Evolutionary conservation across 2,113 vertebrate genomes (phyloP), one percentile per base, ranked within the genome.

Genomic region (Passer montanus): DNA sequence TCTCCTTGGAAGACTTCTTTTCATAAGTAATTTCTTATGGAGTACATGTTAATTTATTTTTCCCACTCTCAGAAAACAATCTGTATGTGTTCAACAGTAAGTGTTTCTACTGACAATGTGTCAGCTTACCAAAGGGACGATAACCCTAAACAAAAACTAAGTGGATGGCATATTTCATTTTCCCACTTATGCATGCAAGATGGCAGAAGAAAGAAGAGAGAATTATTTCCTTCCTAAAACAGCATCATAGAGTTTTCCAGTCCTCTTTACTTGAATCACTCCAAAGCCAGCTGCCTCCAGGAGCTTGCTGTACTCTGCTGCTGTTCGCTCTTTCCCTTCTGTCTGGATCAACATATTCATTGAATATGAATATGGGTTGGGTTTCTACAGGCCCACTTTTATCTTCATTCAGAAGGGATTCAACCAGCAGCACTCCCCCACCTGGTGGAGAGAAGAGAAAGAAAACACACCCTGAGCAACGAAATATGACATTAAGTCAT

Each of bases 301-400:
- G n/a, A 99, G 98, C 11, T 73, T 80, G 8, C 39, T 76, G 95
- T 98, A 99, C 91, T 99, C 98, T 15, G 95, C 77, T 37, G 73
- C 84, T 20, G 97, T 98, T 66, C 98, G 53, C 95, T 99, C 99
- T 27, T 95, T 98, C 21, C 99, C 99, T 96, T 98, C 98, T 0
- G 98, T 98, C 98, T 99, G 99, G 12, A 99, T 97, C 82, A 99
- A 97, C 99, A 99, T 99, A 92, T 99, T 99, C 31, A 99, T 97
- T 0, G 98, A 99, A 91, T 97, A 98, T 14, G 35, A 37, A 37
- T 37, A 37, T 37, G 35, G 99, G 98, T 24, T 99, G 98, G 0
- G 97, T 97, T 13, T 96, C 97, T 28, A 98, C 84, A 1, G 99
- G 98, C 1, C 99, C 99, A 15, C 98, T 98, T 33, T 95, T 97